Percentiles rank a stretch among this genome's conserved stretches.
These are phyloP conservation scores for Rousettus madagascariensis DNA, from an alignment of 2,797 vertebrate species.

Conservation along the genomic window DNA sequence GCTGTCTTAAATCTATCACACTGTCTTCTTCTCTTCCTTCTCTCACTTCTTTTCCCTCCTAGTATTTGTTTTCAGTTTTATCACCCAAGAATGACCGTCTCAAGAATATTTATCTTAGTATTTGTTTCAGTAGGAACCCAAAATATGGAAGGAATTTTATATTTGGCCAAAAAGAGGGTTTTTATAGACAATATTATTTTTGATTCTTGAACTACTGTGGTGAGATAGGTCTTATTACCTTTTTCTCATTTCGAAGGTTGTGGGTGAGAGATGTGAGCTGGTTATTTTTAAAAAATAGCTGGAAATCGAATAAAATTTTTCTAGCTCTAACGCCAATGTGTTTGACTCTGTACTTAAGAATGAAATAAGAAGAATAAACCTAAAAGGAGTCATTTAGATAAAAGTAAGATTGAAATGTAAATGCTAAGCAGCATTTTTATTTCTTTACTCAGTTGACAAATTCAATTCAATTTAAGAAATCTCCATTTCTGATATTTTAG, in stretches of 20 bases:
- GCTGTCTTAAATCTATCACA: background rate
- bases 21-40: background rate
- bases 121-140: background rate
- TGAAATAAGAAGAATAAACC: slow-evolving; percentile 28
- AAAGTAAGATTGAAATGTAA: background rate
- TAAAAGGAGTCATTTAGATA: background rate
- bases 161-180: background rate
- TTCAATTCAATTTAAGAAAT: background rate
- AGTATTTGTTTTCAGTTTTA: background rate
- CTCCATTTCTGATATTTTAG: slow-evolving; percentile 31
- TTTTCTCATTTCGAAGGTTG: background rate
- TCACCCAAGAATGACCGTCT: background rate
- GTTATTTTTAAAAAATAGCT: background rate
- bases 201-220: background rate
- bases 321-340: background rate
- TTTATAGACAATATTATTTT: background rate
- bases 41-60: background rate
- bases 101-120: background rate
- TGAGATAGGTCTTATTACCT: background rate
- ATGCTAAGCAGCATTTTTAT: background rate
- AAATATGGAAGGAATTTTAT: background rate
- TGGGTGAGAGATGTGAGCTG: background rate
- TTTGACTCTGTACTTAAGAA: background rate
- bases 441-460: background rate
- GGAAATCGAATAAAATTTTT: background rate